Percentiles rank a stretch among this genome's conserved stretches.
These are phyloP conservation scores for Zaprionus davidi DNA, from an alignment of 1,140 invertebrate species.

Conservation along the genomic window DNA sequence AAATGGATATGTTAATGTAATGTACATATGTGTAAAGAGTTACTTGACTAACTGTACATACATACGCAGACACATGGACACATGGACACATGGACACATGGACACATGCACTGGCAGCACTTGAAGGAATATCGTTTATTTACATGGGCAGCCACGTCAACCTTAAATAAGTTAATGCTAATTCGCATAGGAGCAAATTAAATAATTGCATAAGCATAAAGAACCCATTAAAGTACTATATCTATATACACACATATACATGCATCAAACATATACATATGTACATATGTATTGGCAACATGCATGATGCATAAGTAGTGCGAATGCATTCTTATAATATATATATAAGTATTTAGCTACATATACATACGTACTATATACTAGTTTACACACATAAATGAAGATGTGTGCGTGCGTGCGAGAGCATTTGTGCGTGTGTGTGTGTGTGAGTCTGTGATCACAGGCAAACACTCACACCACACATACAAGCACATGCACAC, in stretches of 20 bases:
- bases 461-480: constrained; percentile 7
- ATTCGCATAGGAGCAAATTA: constrained; percentile 38
- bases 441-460: neutral
- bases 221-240: constrained; percentile 34
- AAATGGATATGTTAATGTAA: too few species aligned
- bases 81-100: neutral
- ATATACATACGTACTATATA: constrained; percentile 15
- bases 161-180: constrained; percentile 49
- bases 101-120: constrained; percentile 4
- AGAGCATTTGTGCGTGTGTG: neutral
- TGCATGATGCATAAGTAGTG: neutral
- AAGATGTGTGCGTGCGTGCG: neutral
- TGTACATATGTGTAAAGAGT: too few species aligned
- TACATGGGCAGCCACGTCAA: constrained; percentile 59
- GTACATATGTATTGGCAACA: neutral
- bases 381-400: neutral
- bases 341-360: constrained; percentile 6
- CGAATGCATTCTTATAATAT: constrained; percentile 5
- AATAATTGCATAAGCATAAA: constrained; percentile 35
- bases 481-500: constrained; percentile 8
- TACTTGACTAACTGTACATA: neutral
- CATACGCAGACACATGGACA: constrained; percentile 1
- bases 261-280: constrained; percentile 1
- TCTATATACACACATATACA: constrained; percentile 25
- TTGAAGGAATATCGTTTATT: constrained; percentile 47